Evolutionary conservation across 1,140 invertebrate genomes (phyloP).

Genomic region (Paralvinella palmiformis): DNA sequence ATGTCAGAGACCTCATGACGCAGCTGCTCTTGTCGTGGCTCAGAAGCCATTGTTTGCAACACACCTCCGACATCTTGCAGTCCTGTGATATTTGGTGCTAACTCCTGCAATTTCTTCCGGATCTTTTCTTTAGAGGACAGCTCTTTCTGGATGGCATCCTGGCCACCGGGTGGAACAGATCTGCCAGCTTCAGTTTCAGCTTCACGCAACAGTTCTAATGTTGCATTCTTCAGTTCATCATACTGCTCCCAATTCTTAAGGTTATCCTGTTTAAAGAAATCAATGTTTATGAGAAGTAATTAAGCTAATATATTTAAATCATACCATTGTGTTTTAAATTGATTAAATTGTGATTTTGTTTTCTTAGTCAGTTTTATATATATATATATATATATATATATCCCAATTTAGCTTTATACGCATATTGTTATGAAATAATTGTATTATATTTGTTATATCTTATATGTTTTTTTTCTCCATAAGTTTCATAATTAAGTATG

Average conservation of each 20-base stretch:
- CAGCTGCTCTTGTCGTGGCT: slow-evolving; percentile 6
- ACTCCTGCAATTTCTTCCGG: neutral
- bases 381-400: neutral
- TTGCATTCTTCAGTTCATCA: slow-evolving; percentile 74
- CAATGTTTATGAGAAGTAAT: neutral
- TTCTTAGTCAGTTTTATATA: neutral
- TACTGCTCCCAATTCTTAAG: slow-evolving; percentile 83
- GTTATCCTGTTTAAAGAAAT: slow-evolving; percentile 48
- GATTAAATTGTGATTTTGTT: neutral
- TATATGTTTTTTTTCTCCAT: too few relatives aligned
- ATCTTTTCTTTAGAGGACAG: slow-evolving; percentile 64
- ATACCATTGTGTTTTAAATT: neutral
- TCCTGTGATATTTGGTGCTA: slow-evolving; percentile 39
- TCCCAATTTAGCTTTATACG: neutral
- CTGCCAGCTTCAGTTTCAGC: slow-evolving; percentile 58
- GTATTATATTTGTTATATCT: too few relatives aligned
- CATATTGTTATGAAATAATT: too few relatives aligned
- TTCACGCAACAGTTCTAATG: slow-evolving; percentile 63
- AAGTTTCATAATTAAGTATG: too few relatives aligned
- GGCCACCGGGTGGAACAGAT: slow-evolving; percentile 32
- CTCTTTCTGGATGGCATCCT: slow-evolving; percentile 52
- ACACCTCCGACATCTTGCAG: neutral
- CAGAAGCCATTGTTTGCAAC: neutral
- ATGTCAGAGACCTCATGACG: neutral
- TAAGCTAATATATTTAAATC: neutral